Conservation (phyloP, 2,797 vertebrate species). For the Acanthopagrus latus region DNA sequence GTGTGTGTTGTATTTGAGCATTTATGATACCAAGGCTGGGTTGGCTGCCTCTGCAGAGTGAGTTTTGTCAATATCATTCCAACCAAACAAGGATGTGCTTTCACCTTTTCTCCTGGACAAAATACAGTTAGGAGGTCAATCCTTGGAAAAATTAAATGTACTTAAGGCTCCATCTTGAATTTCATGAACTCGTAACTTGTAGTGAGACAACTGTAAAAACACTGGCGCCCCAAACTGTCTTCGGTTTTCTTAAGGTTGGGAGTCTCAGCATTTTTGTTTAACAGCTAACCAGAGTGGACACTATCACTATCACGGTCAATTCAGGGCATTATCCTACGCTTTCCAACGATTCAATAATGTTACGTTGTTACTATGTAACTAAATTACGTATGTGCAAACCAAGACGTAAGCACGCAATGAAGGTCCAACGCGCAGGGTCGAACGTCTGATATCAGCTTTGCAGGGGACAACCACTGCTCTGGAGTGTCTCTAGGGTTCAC, state of each 20-base stretch:
- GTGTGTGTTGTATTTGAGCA: conserved; percentile 5
- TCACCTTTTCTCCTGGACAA: conserved; percentile 16
- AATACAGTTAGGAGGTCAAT: neutral
- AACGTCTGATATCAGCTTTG: no score
- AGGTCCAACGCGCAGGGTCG: no score
- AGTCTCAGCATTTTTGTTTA: neutral
- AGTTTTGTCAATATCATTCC: conserved; percentile 7
- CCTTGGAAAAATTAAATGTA: conserved; percentile 6
- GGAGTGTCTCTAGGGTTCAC: conserved; percentile 5
- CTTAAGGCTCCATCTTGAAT: neutral
- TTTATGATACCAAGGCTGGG: conserved; percentile 2
- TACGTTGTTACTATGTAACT: neutral
- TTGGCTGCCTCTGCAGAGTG: conserved; percentile 9
- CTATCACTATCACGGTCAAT: neutral
- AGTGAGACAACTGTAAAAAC: neutral
- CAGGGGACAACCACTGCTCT: no score
- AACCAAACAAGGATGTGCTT: conserved; percentile 31
- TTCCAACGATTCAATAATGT: neutral
- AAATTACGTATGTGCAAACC: no score
- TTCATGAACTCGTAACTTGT: no score
- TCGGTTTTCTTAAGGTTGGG: neutral
- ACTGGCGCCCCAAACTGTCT: neutral
- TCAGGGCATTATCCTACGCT: neutral
- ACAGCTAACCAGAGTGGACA: neutral
- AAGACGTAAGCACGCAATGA: no score